Percentiles rank a stretch among this genome's conserved stretches.
Evolutionary conservation across 30 jellyfish, hydroid and myxozoan species (phyloP).

Genomic region (Haliclystus octoradiatus): DNA sequence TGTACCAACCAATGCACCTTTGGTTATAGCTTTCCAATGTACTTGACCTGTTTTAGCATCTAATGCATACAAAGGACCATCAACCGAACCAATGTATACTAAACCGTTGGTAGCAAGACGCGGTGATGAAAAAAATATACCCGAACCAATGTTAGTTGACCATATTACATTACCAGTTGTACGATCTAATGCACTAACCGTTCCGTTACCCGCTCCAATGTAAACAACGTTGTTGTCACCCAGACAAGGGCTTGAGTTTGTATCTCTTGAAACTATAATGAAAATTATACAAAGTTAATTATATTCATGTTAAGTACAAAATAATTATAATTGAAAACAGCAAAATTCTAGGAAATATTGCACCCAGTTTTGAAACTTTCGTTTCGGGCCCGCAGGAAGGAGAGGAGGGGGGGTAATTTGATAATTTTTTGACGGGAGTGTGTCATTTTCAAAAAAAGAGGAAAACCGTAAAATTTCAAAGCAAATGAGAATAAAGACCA

Average conservation of each 20-base stretch:
- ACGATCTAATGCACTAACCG: conserved; percentile 24
- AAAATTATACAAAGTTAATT: background rate
- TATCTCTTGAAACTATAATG: conserved; percentile 29
- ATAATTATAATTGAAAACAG: too few species aligned
- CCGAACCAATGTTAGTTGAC: conserved; percentile 52
- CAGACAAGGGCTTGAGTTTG: conserved; percentile 56
- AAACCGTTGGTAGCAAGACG: conserved; percentile 59
- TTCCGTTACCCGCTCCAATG: conserved; percentile 82
- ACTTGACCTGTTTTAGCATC: conserved; percentile 38
- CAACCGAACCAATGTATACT: conserved; percentile 66
- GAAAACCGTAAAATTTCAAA: too few species aligned
- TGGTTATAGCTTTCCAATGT: conserved; percentile 50
- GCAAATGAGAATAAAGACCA: too few species aligned
- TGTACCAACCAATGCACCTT: conserved; percentile 85
- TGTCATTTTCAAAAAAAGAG: too few species aligned
- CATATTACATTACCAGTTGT: conserved; percentile 38
- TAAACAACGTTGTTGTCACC: conserved; percentile 51
- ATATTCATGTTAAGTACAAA: too few species aligned
- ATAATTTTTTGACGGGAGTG: too few species aligned
- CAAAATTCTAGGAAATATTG: background rate
- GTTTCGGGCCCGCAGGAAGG: background rate
- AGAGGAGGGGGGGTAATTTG: too few species aligned
- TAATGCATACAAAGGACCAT: conserved; percentile 63
- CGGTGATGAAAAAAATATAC: conserved; percentile 70
- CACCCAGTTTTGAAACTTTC: background rate